A percentile compares a stretch with the other conserved stretches of the same genome.
Evolutionary conservation across 1,140 invertebrate genomes (phyloP).

Genomic region (Araneus ventricosus): DNA sequence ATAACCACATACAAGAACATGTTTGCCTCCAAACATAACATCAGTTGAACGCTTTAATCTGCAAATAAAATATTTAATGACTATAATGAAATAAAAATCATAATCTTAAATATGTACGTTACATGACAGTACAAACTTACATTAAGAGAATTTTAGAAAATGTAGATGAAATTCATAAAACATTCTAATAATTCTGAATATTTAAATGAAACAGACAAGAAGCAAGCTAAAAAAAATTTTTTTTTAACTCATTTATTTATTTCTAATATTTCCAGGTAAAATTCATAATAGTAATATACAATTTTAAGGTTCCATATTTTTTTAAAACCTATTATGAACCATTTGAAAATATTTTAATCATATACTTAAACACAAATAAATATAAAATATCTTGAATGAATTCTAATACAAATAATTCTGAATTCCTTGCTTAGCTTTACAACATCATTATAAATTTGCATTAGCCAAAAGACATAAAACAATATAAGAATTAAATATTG

Average conservation of each 20-base stretch:
- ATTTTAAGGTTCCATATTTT: neutral
- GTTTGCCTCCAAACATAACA: conserved; percentile 99
- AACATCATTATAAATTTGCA: too few species aligned
- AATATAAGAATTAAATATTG: neutral
- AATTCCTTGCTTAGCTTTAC: too few species aligned
- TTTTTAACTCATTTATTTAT: neutral
- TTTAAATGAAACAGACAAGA: too few species aligned
- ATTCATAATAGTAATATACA: neutral
- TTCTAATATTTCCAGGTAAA: neutral
- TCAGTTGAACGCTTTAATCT: conserved; percentile 97
- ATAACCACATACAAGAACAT: conserved; percentile 97
- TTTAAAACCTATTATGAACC: neutral
- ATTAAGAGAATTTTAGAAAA: too few species aligned
- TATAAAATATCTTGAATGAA: neutral
- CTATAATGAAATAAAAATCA: neutral
- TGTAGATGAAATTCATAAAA: too few species aligned
- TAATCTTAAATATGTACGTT: neutral
- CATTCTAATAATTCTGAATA: too few species aligned
- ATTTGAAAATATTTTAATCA: too few species aligned
- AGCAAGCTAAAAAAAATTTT: neutral
- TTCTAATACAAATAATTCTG: neutral
- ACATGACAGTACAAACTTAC: neutral
- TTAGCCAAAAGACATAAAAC: too few species aligned
- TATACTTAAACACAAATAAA: neutral
- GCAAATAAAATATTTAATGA: conserved; percentile 58